These are phyloP conservation scores for Dynastes hyllus DNA, from an alignment of 2,888 invertebrate genomes.

Conservation along the genomic window DNA sequence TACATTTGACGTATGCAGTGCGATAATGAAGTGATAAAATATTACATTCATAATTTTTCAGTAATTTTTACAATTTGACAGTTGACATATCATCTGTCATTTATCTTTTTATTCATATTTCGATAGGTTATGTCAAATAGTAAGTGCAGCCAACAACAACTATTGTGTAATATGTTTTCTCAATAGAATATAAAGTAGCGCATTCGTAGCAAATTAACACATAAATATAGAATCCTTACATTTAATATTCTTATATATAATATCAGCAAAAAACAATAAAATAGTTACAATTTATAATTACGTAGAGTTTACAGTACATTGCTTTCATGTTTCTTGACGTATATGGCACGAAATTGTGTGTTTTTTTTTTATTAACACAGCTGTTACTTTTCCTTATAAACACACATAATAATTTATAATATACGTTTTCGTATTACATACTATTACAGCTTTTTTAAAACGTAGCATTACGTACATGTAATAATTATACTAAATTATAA, in stretches of 20 bases:
- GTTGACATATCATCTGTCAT: no score
- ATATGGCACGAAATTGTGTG: slow-evolving; percentile 55
- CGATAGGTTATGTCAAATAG: no score
- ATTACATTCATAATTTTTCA: background rate
- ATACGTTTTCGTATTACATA: background rate
- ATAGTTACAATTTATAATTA: no score
- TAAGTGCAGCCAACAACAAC: no score
- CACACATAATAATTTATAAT: background rate
- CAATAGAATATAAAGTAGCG: no score
- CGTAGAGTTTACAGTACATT: slow-evolving; percentile 52
- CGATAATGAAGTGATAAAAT: background rate
- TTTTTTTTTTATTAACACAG: slow-evolving; percentile 56
- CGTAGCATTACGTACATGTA: background rate
- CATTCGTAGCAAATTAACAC: no score
- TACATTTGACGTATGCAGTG: background rate
- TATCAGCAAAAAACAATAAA: no score
- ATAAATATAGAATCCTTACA: no score
- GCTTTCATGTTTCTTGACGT: slow-evolving; percentile 41
- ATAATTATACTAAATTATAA: background rate
- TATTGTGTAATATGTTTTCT: no score
- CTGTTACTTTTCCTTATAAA: slow-evolving; percentile 43
- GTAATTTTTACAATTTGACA: no score
- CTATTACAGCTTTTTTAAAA: background rate
- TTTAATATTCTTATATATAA: no score
- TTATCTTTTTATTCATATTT: no score